Conservation (phyloP, 2,888 invertebrate species). For the Cybosia mesomella region DNA sequence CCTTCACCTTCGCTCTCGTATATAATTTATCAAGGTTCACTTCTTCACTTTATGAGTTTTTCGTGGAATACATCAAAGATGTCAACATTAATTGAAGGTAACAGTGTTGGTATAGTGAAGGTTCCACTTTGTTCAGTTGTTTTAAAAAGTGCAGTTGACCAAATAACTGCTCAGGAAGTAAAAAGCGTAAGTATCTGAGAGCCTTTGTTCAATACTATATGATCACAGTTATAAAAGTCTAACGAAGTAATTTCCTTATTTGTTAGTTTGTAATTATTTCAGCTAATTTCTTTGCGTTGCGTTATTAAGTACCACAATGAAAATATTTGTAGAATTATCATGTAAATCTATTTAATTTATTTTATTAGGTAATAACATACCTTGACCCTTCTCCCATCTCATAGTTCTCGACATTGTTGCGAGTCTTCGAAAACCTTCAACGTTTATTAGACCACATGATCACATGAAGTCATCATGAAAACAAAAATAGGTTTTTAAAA, state of each 20-base stretch:
- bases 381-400: not conserved
- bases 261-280: too few relatives aligned
- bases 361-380: not conserved
- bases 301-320: not conserved
- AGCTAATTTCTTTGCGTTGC: too few relatives aligned
- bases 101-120: not conserved
- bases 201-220: too few relatives aligned
- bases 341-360: not conserved
- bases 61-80: not conserved
- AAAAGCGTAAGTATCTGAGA: too few relatives aligned
- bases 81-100: not conserved
- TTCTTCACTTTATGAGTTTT: not conserved
- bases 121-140: not conserved
- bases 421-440: not conserved
- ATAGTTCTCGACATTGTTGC: not conserved
- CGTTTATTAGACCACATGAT: not conserved
- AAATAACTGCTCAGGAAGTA: too few relatives aligned
- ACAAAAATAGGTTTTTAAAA: not conserved
- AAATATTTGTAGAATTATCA: not conserved
- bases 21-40: not conserved
- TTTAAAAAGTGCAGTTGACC: too few relatives aligned
- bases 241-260: too few relatives aligned
- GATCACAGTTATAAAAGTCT: too few relatives aligned
- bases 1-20: not conserved
- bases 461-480: not conserved